Base-by-base conservation (phyloP, 2,113 vertebrate species). In the Varanus salvator region DNA sequence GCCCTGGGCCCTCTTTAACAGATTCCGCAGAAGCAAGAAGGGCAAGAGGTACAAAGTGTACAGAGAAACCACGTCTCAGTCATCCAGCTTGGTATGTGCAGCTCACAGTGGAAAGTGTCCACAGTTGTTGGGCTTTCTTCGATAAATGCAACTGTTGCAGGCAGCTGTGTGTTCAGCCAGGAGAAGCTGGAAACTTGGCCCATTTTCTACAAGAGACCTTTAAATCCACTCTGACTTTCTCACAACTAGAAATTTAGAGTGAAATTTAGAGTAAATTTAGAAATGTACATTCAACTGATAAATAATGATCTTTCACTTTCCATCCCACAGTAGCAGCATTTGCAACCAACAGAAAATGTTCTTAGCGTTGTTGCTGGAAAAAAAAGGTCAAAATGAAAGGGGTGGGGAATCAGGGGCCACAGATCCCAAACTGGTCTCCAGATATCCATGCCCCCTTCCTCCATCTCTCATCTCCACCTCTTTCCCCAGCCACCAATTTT, bases 31-130 rank as follows among this genome's bases (percentile, higher is more conserved):
- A 68, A 90, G 87, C 71, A 92, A 0, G 0, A 86, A 86, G 27
- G 90, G 64, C 83, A 91, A 87, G 72, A 6, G 3, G 81, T 31
- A 57, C 21, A 87, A 78, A 64, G 80, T 82, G 68, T 84, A 91
- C 69, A 80, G 89, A 83, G 44, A 84, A 0, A 0, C 29, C 44
- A 66, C 60, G 8, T 85, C 71, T 71, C 1, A 4, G 77, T 89
- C 57, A 60, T 80, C 71, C 78, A 85, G 3, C 69, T 21, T 0
- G 0, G 80, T 87, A 89, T 17, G 4, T 0, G 60, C 5, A 19
- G 1, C 14, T 0, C 15, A 84, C 77, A 38, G 77, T 81, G 77
- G 1, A 34, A 19, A 15, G 78, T 86, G n/a, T 34, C 23, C 21
- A 6, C 83, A 44, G n/a, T 44, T 75, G 27, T 50, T 74, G 17